Conservation (phyloP, 2,797 vertebrate genomes). For the Synaphobranchus kaupii region DNA sequence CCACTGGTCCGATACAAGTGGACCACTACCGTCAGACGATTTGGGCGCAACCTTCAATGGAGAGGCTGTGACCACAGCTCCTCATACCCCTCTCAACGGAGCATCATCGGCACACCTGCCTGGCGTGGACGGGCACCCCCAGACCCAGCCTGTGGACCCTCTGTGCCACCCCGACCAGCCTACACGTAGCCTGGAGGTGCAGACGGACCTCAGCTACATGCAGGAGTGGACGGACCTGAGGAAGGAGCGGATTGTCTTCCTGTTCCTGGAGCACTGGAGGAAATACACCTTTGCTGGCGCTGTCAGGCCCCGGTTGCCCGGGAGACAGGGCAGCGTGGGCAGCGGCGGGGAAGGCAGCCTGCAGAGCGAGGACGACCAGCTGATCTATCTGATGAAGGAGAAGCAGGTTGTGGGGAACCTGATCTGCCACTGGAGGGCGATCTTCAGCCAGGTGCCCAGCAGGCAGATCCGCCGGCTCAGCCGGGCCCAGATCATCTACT, state of each 20-base stretch:
- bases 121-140: slow-evolving; percentile 62
- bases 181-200: slow-evolving; percentile 74
- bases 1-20: slow-evolving; percentile 50
- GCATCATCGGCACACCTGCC: slow-evolving; percentile 51
- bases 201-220: slow-evolving; percentile 77
- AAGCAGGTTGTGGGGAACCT: slow-evolving; percentile 84
- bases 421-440: slow-evolving; percentile 86
- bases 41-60: slow-evolving; percentile 50
- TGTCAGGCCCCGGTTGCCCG: slow-evolving; percentile 64
- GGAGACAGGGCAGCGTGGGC: slow-evolving; percentile 55
- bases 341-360: slow-evolving; percentile 58
- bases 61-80: slow-evolving; percentile 64
- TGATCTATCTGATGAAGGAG: slow-evolving; percentile 82
- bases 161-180: slow-evolving; percentile 70
- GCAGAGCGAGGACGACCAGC: slow-evolving; percentile 78
- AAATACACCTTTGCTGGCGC: slow-evolving; percentile 80
- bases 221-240: slow-evolving; percentile 83
- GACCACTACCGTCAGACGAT: slow-evolving; percentile 43
- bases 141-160: slow-evolving; percentile 60
- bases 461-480: slow-evolving; percentile 79
- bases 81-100: slow-evolving; percentile 61
- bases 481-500: slow-evolving; percentile 84
- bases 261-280: slow-evolving; percentile 94
- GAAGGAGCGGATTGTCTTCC: slow-evolving; percentile 88
- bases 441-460: slow-evolving; percentile 84